Percentiles rank a stretch among this genome's conserved stretches.
phyloP scores from a whole-genome alignment of 2,797 vertebrate genomes.

The Oophaga sylvatica region DNA sequence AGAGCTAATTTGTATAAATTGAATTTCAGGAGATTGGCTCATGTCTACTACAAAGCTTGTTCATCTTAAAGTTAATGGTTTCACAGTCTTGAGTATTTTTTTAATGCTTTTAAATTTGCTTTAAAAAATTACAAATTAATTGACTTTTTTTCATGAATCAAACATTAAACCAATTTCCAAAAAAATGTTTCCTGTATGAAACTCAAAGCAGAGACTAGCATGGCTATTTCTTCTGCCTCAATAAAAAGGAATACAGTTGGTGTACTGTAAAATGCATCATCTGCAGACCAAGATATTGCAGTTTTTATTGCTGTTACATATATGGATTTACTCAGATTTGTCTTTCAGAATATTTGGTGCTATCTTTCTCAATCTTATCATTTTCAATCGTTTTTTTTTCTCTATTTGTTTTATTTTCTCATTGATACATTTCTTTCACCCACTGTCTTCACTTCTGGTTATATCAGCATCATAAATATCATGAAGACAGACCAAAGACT shows the following conservation, averaged over 20 bases:
- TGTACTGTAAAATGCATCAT: constrained; percentile 45
- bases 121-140: background rate
- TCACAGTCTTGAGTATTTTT: background rate
- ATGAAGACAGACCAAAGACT: background rate
- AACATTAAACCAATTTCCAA: background rate
- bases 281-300: constrained; percentile 31
- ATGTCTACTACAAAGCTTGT: too few relatives aligned
- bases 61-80: too few relatives aligned
- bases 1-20: too few relatives aligned
- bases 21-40: too few relatives aligned
- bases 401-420: background rate
- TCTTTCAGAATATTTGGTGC: constrained; percentile 22
- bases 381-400: constrained; percentile 11
- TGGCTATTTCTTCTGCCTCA: constrained; percentile 14
- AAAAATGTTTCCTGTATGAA: constrained; percentile 24
- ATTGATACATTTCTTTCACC: background rate
- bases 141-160: background rate
- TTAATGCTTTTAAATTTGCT: background rate
- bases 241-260: constrained; percentile 19
- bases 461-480: constrained; percentile 7
- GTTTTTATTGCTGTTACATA: constrained; percentile 37
- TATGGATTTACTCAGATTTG: constrained; percentile 50
- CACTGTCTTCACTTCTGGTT: background rate
- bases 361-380: constrained; percentile 26
- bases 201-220: constrained; percentile 26